These are phyloP conservation scores for Elanus axillaris DNA, from an alignment of 2,113 vertebrate species.

Conservation along the genomic window DNA sequence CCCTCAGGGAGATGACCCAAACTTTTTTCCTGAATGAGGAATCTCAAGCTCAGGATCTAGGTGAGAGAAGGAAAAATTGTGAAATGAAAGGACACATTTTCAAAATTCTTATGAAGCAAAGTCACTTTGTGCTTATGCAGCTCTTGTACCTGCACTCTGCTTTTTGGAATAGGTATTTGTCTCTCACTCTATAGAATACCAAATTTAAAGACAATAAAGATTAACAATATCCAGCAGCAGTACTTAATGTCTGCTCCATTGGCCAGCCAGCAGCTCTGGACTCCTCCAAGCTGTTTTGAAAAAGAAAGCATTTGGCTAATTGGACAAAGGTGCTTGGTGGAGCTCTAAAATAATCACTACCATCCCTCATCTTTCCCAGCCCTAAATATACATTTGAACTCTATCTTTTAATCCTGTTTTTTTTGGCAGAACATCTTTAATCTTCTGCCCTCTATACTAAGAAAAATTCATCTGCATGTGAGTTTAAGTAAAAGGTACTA, in stretches of 20 bases:
- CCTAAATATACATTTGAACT: slow-evolving; percentile 13
- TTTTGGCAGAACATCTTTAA: slow-evolving; percentile 37
- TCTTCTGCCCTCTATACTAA: neutral
- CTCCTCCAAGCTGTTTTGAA: slow-evolving; percentile 2
- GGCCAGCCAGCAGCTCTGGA: slow-evolving; percentile 2
- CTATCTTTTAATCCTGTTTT: slow-evolving; percentile 26
- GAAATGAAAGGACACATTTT: neutral
- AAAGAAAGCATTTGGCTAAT: slow-evolving; percentile 50
- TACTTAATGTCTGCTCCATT: neutral
- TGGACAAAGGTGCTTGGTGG: slow-evolving; percentile 52
- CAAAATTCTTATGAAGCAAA: neutral
- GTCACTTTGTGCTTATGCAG: neutral
- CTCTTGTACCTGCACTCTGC: neutral
- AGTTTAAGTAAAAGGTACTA: slow-evolving; percentile 31
- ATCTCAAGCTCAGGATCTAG: neutral
- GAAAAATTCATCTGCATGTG: neutral
- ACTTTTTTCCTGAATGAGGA: neutral
- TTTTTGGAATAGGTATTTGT: neutral
- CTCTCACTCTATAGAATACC: neutral
- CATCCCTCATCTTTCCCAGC: slow-evolving; percentile 25
- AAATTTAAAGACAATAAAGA: neutral
- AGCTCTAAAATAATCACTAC: slow-evolving; percentile 46
- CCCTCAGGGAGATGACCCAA: neutral
- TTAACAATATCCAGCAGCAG: neutral
- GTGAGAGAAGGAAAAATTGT: neutral